Evolutionary conservation across 2,113 vertebrate genomes (phyloP).

Genomic region (Ceratotherium simum): DNA sequence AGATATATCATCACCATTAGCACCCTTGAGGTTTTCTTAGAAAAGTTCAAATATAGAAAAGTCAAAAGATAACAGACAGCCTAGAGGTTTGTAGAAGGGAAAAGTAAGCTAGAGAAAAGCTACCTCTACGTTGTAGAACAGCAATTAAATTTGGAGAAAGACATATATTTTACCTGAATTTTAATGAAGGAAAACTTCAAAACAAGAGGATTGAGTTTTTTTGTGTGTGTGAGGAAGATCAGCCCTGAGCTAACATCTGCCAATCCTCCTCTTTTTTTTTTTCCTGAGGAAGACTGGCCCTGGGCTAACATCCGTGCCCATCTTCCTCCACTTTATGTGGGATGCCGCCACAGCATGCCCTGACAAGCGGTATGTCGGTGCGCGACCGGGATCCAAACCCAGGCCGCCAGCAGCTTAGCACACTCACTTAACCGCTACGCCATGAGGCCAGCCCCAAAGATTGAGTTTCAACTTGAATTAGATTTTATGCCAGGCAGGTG

Average conservation of each 20-base stretch:
- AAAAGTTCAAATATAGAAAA: slow-evolving; percentile 37
- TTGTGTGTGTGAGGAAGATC: no score
- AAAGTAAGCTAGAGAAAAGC: slow-evolving; percentile 34
- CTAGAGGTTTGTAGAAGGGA: not conserved
- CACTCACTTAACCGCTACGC: no score
- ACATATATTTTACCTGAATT: not conserved
- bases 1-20: not conserved
- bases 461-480: not conserved
- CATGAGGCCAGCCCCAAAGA: not conserved
- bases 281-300: no score
- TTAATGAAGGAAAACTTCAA: not conserved
- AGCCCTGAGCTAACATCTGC: no score
- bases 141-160: not conserved
- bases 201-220: not conserved
- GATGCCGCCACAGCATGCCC: no score
- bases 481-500: not conserved
- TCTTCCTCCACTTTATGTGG: no score
- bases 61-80: not conserved
- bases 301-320: no score
- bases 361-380: no score
- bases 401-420: no score
- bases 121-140: not conserved
- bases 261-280: no score
- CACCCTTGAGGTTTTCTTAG: not conserved
- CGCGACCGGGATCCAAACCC: no score